Evolutionary conservation across 92 coral and sea anemone genomes (phyloP).

Genomic region (Parazoanthus darwini): DNA sequence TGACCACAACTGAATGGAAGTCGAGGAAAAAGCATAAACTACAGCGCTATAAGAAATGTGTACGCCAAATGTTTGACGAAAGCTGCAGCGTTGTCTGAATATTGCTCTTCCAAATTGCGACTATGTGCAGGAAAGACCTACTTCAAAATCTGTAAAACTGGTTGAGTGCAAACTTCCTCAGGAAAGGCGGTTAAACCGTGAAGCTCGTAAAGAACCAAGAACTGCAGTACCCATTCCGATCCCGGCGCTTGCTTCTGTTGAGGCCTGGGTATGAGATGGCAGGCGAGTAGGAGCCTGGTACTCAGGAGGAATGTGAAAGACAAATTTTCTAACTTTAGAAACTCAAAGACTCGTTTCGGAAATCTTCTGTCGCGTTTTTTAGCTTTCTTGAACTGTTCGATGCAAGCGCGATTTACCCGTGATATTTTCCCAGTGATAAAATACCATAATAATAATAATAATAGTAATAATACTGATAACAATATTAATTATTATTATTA

Average conservation of each 20-base stretch:
- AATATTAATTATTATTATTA: too few relatives aligned
- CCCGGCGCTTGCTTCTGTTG: neutral
- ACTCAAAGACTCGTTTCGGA: too few relatives aligned
- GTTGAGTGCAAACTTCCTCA: neutral
- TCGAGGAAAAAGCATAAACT: neutral
- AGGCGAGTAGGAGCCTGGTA: neutral
- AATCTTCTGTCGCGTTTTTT: too few relatives aligned
- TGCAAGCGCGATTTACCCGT: too few relatives aligned
- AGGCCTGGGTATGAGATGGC: neutral
- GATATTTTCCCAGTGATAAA: too few relatives aligned
- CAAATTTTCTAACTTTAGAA: neutral
- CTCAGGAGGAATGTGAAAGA: neutral
- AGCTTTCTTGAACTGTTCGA: too few relatives aligned
- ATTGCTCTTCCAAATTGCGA: neutral
- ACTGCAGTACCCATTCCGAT: neutral
- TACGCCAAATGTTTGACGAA: neutral
- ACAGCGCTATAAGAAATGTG: neutral
- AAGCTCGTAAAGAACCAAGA: neutral
- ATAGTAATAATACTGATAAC: too few relatives aligned
- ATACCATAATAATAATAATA: too few relatives aligned
- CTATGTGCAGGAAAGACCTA: neutral
- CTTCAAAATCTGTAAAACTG: conserved; percentile 6
- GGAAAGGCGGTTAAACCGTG: neutral
- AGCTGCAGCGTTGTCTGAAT: neutral
- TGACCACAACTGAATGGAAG: neutral